A percentile compares a stretch with the other conserved stretches of the same genome.
These are phyloP conservation scores for Thaumatotibia leucotreta DNA, from an alignment of 1,140 invertebrate genomes.

Conservation along the genomic window DNA sequence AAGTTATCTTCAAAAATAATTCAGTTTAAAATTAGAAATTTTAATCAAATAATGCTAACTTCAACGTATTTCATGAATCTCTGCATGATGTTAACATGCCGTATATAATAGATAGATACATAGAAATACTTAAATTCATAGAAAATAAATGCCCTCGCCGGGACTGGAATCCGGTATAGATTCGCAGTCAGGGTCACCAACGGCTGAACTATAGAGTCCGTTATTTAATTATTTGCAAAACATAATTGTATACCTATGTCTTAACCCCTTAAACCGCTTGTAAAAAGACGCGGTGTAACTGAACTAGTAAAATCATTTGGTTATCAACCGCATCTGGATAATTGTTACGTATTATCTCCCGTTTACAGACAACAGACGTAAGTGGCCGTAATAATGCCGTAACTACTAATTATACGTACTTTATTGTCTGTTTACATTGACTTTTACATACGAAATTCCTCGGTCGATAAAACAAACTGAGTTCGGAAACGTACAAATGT, in stretches of 20 bases:
- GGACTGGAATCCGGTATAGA: too few species aligned
- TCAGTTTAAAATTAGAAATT: too few species aligned
- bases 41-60: too few species aligned
- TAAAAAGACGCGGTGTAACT: neutral
- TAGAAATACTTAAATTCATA: too few species aligned
- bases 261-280: neutral
- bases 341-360: constrained; percentile 9
- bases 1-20: too few species aligned
- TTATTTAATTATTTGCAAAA: too few species aligned
- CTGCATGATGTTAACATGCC: too few species aligned
- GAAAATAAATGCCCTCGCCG: too few species aligned
- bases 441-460: neutral
- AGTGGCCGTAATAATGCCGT: neutral
- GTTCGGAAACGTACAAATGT: neutral
- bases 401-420: neutral
- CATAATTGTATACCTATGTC: neutral
- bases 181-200: too few species aligned
- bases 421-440: constrained; percentile 6
- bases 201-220: too few species aligned
- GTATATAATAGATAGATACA: too few species aligned
- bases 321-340: constrained; percentile 5
- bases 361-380: neutral
- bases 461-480: neutral
- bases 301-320: neutral
- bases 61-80: too few species aligned